phyloP scores from a whole-genome alignment of 2,113 vertebrate species.

The Acinonyx jubatus region DNA sequence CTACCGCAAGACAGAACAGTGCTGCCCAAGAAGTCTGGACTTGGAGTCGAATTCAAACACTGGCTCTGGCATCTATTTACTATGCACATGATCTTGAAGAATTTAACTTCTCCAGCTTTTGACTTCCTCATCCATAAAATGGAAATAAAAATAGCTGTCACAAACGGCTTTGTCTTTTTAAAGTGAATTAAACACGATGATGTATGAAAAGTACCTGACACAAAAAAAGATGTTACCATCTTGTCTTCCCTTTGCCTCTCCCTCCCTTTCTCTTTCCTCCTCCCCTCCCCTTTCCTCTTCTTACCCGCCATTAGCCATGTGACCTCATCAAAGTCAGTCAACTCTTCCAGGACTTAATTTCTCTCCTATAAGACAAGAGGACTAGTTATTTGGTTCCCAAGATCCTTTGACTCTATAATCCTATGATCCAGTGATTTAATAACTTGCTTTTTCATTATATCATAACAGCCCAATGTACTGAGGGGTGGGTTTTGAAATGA shows the following conservation, averaged over 20 bases:
- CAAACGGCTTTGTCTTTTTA: neutral
- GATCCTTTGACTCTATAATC: neutral
- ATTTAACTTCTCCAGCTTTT: neutral
- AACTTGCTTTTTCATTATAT: slow-evolving; percentile 34
- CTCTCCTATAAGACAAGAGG: neutral
- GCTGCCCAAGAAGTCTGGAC: neutral
- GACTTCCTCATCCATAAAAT: neutral
- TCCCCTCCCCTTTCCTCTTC: neutral
- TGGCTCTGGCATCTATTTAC: neutral
- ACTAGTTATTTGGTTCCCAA: neutral
- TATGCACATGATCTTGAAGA: neutral
- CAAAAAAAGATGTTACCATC: neutral
- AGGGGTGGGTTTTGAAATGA: neutral
- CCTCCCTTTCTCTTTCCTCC: neutral
- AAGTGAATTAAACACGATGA: slow-evolving; percentile 11
- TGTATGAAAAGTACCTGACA: neutral
- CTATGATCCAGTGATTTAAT: neutral
- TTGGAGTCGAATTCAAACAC: neutral
- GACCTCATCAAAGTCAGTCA: neutral
- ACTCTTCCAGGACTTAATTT: neutral
- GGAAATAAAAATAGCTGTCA: neutral
- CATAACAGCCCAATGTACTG: neutral
- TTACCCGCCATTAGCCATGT: neutral
- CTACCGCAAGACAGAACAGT: neutral
- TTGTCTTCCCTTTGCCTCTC: neutral